Evolutionary conservation across 2,888 invertebrate genomes (phyloP), one percentile per base, ranked within the genome.

Genomic region (Lasioglossum lativentre): DNA sequence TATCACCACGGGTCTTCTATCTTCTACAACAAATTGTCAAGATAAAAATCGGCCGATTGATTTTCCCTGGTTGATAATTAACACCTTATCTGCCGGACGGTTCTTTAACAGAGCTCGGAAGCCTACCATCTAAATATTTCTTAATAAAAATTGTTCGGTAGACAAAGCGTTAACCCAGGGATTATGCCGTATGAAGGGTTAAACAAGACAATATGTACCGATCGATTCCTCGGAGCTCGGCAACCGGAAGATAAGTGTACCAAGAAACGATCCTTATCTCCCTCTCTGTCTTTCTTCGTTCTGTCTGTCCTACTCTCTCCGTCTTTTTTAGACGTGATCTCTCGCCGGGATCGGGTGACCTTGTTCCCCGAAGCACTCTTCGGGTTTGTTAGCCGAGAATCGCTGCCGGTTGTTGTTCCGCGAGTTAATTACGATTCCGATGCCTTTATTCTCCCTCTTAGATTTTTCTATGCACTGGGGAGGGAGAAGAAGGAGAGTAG

Each of bases 331-430:
- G 78, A 81, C 42, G 63, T 63, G 63, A 63, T 63, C 63, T 74
- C 78, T 86, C 83, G 68, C 78, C 83, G 77, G 70, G 72, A 75
- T 84, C 80, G 76, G 72, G 82, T 83, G 88, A 83, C 88, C 88
- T 88, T 86, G 73, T 88, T 87, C 71, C 27, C 19, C 74, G 38
- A n/a, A 79, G 66, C 66, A 78, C 83, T 87, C 66, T 30, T 63
- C 23, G 38, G 45, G 63, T 66, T 85, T 82, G 72, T 83, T 75
- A 78, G 70, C 80, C 47, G 66, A 77, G 82, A 80, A 80, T 72
- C 77, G 70, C 52, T 85, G 52, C 27, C 59, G 47, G 72, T 63
- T 75, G 56, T 77, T 74, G 66, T 78, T 80, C 56, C 71, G 80
- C 66, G 52, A 38, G 73, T 66, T 83, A 88, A 83, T 87, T 87